A percentile compares a stretch with the other conserved stretches of the same genome.
These are phyloP conservation scores for Myotis brandtii DNA, from an alignment of 2,113 vertebrate genomes.

Conservation along the genomic window DNA sequence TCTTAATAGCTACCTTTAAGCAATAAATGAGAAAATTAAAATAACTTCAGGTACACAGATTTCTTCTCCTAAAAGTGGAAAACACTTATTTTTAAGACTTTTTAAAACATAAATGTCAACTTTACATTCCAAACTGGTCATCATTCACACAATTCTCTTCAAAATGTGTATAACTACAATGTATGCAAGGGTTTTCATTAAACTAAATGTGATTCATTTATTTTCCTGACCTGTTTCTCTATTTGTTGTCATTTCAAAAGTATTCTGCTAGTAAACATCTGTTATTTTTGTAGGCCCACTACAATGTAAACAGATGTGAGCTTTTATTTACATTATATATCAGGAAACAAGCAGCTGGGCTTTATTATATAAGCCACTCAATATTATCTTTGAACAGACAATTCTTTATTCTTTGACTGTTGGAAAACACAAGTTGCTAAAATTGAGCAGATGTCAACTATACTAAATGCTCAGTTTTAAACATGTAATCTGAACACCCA, in stretches of 20 bases:
- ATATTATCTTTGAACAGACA: constrained; percentile 85
- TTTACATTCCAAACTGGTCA: constrained; percentile 56
- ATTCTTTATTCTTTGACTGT: constrained; percentile 85
- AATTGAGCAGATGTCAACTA: constrained; percentile 83
- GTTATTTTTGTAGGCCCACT: constrained; percentile 81
- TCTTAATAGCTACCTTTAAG: not conserved
- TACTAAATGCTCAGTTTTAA: constrained; percentile 68
- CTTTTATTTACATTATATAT: constrained; percentile 85
- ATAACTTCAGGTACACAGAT: not conserved
- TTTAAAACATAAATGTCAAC: constrained; percentile 37
- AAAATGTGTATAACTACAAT: constrained; percentile 1
- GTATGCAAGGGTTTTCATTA: constrained; percentile 57
- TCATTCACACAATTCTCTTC: constrained; percentile 9
- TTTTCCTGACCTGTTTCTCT: constrained; percentile 79
- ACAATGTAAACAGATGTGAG: constrained; percentile 85
- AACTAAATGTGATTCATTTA: constrained; percentile 67
- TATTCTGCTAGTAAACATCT: constrained; percentile 84
- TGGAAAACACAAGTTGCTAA: constrained; percentile 82
- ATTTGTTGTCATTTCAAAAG: constrained; percentile 79
- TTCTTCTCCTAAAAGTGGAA: constrained; percentile 48
- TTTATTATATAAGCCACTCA: constrained; percentile 84
- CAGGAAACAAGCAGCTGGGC: constrained; percentile 84
- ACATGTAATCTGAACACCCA: constrained; percentile 56
- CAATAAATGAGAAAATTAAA: constrained; percentile 51
- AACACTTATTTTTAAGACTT: constrained; percentile 51